Percentiles rank a stretch among this genome's conserved stretches.
Conservation (phyloP, 1,140 invertebrate species). For the Temnothorax curvispinosus region DNA sequence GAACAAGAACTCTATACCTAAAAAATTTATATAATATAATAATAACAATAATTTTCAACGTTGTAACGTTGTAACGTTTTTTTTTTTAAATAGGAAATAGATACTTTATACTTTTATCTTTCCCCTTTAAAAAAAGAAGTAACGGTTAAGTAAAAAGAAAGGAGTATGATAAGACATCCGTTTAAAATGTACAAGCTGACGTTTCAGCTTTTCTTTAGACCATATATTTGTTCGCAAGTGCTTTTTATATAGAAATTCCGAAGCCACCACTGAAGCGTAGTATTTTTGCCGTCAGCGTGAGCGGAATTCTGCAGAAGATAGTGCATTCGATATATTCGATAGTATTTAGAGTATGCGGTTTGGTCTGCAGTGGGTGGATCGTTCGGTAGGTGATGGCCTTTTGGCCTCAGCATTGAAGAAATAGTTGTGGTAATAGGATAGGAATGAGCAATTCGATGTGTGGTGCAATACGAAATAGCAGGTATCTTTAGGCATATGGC, state of each 20-base stretch:
- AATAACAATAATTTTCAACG: background rate
- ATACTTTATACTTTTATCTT: constrained; percentile 2
- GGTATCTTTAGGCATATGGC: background rate
- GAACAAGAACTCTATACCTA: background rate
- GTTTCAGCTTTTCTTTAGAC: background rate
- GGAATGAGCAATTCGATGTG: background rate
- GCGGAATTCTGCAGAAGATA: constrained; percentile 12
- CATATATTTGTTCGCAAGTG: background rate
- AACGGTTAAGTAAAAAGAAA: background rate
- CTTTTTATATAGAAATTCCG: constrained; percentile 38
- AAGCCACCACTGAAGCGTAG: background rate
- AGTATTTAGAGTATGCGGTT: constrained; percentile 36
- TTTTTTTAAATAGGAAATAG: background rate
- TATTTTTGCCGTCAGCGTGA: constrained; percentile 10
- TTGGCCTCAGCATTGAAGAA: constrained; percentile 26
- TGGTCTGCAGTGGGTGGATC: constrained; percentile 5
- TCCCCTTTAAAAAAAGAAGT: background rate
- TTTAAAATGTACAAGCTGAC: background rate
- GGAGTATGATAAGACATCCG: background rate
- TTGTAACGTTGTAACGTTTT: background rate
- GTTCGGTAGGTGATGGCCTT: background rate
- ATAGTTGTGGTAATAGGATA: constrained; percentile 17
- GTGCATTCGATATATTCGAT: constrained; percentile 28
- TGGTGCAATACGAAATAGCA: background rate
- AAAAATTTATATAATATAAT: background rate